These are phyloP conservation scores for Rhea pennata DNA, from an alignment of 2,113 vertebrate species.

Conservation along the genomic window DNA sequence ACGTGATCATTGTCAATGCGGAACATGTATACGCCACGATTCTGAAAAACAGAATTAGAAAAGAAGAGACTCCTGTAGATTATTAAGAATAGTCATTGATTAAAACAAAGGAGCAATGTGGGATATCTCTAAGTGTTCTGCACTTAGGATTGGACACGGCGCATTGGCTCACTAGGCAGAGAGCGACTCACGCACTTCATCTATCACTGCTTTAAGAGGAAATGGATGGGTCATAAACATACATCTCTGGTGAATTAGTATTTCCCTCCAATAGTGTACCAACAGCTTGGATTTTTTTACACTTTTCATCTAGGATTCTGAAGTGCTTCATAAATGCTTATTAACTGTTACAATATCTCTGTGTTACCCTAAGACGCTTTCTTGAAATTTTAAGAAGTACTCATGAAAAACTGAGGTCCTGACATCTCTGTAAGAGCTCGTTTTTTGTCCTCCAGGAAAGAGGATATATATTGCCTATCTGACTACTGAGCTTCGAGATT, in stretches of 20 bases:
- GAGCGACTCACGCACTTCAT: accelerated
- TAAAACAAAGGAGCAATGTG: accelerated
- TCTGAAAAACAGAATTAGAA: conserved; percentile 75
- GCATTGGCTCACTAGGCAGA: accelerated
- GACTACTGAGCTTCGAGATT: neutral
- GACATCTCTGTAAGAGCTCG: neutral
- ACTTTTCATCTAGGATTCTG: accelerated
- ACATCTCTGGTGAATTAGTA: accelerated
- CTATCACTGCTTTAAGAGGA: accelerated
- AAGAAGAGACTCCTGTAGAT: neutral
- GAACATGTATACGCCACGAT: conserved; percentile 99
- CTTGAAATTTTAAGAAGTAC: neutral
- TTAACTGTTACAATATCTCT: accelerated
- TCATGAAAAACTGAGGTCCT: neutral
- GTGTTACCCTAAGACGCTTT: neutral
- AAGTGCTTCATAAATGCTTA: accelerated
- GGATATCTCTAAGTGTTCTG: accelerated
- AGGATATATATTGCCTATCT: accelerated
- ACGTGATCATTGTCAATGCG: conserved; percentile 95
- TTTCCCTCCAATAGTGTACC: neutral
- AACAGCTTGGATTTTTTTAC: neutral
- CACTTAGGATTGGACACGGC: accelerated
- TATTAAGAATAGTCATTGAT: accelerated
- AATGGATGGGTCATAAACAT: accelerated
- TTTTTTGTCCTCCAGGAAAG: neutral